Evolutionary conservation across 2,113 vertebrate genomes (phyloP).

Genomic region (Glaucidium brasilianum): DNA sequence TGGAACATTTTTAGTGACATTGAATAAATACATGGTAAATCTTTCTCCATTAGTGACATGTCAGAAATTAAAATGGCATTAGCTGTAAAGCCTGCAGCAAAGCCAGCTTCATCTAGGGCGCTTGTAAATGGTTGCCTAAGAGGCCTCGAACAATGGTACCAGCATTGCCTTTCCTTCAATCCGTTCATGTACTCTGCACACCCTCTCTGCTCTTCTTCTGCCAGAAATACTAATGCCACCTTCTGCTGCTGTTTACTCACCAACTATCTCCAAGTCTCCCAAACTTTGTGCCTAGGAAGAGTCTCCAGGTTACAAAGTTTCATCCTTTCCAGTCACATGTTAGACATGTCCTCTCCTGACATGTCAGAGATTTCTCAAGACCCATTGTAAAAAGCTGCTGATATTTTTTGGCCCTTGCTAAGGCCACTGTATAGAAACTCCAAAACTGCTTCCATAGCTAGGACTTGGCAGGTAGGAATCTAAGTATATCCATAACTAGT

Average conservation of each 20-base stretch:
- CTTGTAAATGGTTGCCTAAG: neutral
- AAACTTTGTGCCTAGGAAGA: neutral
- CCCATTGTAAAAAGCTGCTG: neutral
- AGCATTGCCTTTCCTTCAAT: neutral
- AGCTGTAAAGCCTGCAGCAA: slow-evolving; percentile 21
- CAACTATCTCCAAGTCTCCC: neutral
- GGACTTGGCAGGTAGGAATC: neutral
- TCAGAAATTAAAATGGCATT: slow-evolving; percentile 40
- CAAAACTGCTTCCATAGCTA: neutral
- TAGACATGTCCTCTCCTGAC: neutral
- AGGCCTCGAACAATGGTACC: neutral
- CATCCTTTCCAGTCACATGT: neutral
- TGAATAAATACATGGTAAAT: slow-evolving; percentile 34
- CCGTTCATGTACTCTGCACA: neutral
- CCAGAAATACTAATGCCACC: neutral
- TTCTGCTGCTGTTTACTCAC: neutral
- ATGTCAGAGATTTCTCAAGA: neutral
- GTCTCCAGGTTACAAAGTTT: neutral
- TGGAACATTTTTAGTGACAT: slow-evolving; percentile 38
- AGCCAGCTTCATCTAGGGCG: neutral
- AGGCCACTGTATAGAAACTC: neutral
- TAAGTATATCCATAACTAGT: neutral
- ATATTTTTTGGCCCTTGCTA: neutral
- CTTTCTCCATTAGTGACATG: slow-evolving; percentile 7
- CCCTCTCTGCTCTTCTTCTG: neutral